phyloP scores from a whole-genome alignment of 2,888 invertebrate species.

The Stictocephala bisonia region DNA sequence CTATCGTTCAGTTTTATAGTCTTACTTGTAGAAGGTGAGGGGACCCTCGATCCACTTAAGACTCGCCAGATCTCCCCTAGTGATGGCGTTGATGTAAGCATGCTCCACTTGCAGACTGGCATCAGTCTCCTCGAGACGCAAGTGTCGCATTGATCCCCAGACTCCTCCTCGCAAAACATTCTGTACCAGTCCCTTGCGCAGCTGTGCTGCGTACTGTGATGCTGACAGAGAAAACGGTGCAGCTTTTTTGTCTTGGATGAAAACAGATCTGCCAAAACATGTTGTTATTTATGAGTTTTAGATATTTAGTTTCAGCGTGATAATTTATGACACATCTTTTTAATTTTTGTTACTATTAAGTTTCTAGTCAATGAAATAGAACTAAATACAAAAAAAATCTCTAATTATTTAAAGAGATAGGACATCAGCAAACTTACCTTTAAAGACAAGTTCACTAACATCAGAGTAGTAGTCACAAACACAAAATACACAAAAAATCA shows the following conservation, averaged over 20 bases:
- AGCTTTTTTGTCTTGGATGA: conserved; percentile 74
- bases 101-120: conserved; percentile 76
- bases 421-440: no score
- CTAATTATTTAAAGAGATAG: no score
- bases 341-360: no score
- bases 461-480: no score
- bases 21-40: conserved; percentile 71
- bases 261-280: conserved; percentile 66
- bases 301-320: no score
- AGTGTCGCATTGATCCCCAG: conserved; percentile 91
- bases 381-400: no score
- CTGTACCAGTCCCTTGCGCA: conserved; percentile 81
- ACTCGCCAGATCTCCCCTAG: conserved; percentile 93
- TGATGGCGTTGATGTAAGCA: conserved; percentile 94
- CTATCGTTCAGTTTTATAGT: no score
- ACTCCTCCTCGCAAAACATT: conserved; percentile 81
- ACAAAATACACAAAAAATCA: no score
- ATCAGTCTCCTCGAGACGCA: conserved; percentile 69
- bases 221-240: conserved; percentile 71
- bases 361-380: no score
- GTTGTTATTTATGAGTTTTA: no score
- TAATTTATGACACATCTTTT: background rate
- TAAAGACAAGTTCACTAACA: no score
- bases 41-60: conserved; percentile 94
- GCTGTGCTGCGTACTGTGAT: conserved; percentile 72